These are phyloP conservation scores for Hiodon alosoides DNA, from an alignment of 2,113 vertebrate species.

Conservation along the genomic window DNA sequence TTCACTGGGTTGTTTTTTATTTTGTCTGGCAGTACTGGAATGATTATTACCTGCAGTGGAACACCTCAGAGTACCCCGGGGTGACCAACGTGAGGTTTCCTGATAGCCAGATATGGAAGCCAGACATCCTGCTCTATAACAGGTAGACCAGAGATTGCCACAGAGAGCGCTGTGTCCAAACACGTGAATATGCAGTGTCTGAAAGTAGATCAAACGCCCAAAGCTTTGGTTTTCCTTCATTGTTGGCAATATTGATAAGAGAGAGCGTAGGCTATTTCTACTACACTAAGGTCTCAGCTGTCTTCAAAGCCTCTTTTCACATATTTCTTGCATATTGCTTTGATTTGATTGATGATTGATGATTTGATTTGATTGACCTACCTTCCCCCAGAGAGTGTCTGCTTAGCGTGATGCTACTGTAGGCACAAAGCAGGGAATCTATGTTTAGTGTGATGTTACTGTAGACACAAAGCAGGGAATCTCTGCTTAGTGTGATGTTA, in stretches of 20 bases:
- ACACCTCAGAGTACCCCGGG: slow-evolving; percentile 73
- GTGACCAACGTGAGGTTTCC: slow-evolving; percentile 79
- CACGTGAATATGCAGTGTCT: no score
- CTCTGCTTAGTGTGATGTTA: no score
- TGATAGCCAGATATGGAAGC: slow-evolving; percentile 77
- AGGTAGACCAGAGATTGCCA: slow-evolving; percentile 53
- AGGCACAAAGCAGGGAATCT: no score
- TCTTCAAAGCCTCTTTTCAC: neutral
- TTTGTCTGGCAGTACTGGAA: slow-evolving; percentile 68
- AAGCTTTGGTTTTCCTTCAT: neutral
- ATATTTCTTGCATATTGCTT: neutral
- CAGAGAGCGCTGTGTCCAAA: no score
- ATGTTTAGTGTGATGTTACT: no score
- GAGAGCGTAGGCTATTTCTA: neutral
- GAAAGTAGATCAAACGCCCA: neutral
- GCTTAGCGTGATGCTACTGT: no score
- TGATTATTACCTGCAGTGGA: slow-evolving; percentile 81
- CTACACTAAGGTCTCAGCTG: neutral
- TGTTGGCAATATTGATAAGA: neutral
- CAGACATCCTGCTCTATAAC: slow-evolving; percentile 85
- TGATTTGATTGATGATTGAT: no score
- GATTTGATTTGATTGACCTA: no score
- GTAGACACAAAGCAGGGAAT: no score
- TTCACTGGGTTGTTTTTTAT: neutral
- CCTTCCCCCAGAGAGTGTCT: no score